Evolutionary conservation across 1,140 invertebrate genomes (phyloP), one percentile per base, ranked within the genome.

Genomic region (Leptinotarsa undecemlineata): DNA sequence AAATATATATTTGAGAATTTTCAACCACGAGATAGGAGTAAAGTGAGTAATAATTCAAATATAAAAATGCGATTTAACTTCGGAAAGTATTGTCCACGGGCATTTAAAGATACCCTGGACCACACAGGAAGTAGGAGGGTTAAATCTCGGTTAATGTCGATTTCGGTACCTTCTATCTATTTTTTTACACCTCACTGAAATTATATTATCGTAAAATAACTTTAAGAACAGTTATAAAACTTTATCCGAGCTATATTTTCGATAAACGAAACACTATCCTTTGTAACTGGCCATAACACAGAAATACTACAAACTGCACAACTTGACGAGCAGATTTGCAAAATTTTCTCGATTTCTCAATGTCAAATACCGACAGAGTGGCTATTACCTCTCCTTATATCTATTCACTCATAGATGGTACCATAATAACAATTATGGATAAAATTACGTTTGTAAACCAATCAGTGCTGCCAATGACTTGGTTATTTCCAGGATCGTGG

Each of bases 241-340:
- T 57, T 57, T 17, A n/a, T 57, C 51, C 51, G 51, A 57, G 51
- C 51, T 17, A 3, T 15, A 57, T 57, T 57, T 57, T 57, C 17
- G 51, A 57, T 11, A 57, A 57, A 57, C 51, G 51, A 57, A 57
- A 57, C 4, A 57, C 51, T 57, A 57, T 57, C 51, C 51, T 57
- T 57, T 57, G 51, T 57, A 57, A 57, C 51, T 57, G 51, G 51
- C 51, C 51, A 57, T 57, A 57, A 57, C 51, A 57, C 51, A 57
- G 17, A 6, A 57, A 57, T 19, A 57, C 51, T 19, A 57, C 15
- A 57, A 57, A 57, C 51, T 57, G 17, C n/a, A 57, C n/a, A 19
- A 57, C 51, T 57, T 57, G 51, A 57, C 51, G 17, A 19, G 51
- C 51, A 57, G 51, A 57, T 57, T 57, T 57, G 51, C 51, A 57